These are phyloP conservation scores for Halesus radiatus DNA, from an alignment of 1,140 invertebrate species.

Conservation along the genomic window DNA sequence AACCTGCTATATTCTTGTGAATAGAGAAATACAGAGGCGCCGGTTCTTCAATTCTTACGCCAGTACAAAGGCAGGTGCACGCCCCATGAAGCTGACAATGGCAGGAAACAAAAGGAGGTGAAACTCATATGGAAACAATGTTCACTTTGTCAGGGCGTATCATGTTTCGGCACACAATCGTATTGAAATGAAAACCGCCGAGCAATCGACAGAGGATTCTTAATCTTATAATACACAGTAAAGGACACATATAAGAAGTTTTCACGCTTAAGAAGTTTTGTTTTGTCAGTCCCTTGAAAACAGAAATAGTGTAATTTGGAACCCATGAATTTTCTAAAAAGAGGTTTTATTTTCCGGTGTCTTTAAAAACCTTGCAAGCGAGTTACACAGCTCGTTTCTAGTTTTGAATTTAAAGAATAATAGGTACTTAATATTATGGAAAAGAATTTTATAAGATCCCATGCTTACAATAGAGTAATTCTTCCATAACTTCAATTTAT, in stretches of 20 bases:
- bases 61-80: neutral
- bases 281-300: too few species aligned
- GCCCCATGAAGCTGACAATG: constrained; percentile 1
- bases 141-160: neutral
- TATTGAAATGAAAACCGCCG: neutral
- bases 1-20: neutral
- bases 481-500: too few species aligned
- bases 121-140: neutral
- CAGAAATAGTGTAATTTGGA: too few species aligned
- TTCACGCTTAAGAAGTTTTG: too few species aligned
- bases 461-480: too few species aligned
- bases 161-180: neutral
- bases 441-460: neutral
- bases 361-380: too few species aligned
- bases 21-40: neutral
- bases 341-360: too few species aligned
- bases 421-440: neutral
- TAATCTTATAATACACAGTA: neutral
- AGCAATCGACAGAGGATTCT: neutral
- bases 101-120: neutral
- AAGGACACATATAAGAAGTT: too few species aligned
- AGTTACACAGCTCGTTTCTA: neutral
- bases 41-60: constrained; percentile 6
- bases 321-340: too few species aligned
- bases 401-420: neutral